Evolutionary conservation across 2,888 invertebrate species (phyloP), one percentile per base, ranked within the genome.

Genomic region (Eudasyphora cyanicolor): DNA sequence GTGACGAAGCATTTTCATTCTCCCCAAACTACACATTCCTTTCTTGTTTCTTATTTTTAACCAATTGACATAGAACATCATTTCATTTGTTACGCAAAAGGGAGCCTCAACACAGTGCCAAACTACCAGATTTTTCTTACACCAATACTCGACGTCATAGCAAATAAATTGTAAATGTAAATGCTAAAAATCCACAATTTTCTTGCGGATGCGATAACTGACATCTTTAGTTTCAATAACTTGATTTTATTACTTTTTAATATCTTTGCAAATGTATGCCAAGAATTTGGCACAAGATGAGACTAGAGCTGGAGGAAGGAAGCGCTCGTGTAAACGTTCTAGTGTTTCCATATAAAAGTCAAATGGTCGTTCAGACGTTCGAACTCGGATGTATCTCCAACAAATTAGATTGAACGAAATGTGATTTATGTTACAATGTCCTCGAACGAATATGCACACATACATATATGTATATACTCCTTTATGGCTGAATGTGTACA

Each of bases 321-420:
- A 21, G 4, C 0, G 0, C 19, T 14, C 21, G 27, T 12, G 14
- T 27, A 14, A 24, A 6, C 27, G 14, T 8, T 57, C 57, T 38
- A 12, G 2, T 2, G 38, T 17, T 62, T 71, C 49, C 74, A 19
- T 73, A 76, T 79, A 79, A 77, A 70, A 77, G 76, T 77, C 83
- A 74, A 74, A 64, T 38, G 21, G 7, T n/a, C 64, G 38, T 64
- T 64, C 21, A 10, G 19, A 6, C 38, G 35, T 38, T 64, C 64
- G 21, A 35, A 12, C 24, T 27, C 19, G 74, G 35, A 79, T 76
- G 73, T 71, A 83, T 74, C 79, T 79, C 69, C 74, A 83, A 80
- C 76, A 80, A 83, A 83, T 83, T 83, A 79, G 79, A 83, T 80
- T 74, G 76, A 79, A 79, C 45, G 76, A 79, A n/a, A 76, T 76